Conservation (phyloP, 2,888 invertebrate genomes). For the Gymnosoma rotundatum region DNA sequence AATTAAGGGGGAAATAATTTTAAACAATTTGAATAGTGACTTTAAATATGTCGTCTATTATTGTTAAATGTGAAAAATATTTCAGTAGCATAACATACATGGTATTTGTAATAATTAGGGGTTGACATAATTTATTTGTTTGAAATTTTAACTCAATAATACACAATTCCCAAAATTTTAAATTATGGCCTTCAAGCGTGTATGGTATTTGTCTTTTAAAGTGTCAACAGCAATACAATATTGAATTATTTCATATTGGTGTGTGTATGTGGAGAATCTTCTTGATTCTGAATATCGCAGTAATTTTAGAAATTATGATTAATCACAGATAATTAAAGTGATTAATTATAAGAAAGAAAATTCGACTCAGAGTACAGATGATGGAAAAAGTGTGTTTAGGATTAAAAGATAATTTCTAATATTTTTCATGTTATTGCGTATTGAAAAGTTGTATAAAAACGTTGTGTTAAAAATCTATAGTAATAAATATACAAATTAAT, state of each 20-base stretch:
- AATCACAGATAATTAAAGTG: conserved; percentile 72
- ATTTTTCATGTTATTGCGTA: too few relatives aligned
- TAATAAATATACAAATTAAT: too few relatives aligned
- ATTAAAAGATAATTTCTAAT: conserved; percentile 38
- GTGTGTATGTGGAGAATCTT: neutral
- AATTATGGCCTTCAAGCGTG: conserved; percentile 69
- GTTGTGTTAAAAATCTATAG: too few relatives aligned
- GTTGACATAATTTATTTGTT: conserved; percentile 70
- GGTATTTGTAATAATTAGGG: conserved; percentile 56
- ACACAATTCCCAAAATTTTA: conserved; percentile 59
- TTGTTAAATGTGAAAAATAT: conserved; percentile 26
- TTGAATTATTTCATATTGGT: conserved; percentile 36
- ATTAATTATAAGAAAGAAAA: conserved; percentile 70
- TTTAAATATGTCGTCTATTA: conserved; percentile 16
- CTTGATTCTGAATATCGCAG: neutral
- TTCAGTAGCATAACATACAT: neutral
- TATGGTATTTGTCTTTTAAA: conserved; percentile 68
- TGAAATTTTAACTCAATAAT: conserved; percentile 48
- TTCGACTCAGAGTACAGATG: conserved; percentile 28
- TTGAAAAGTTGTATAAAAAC: too few relatives aligned
- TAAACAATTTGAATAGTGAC: conserved; percentile 10
- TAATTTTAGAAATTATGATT: conserved; percentile 66
- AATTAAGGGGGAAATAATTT: neutral
- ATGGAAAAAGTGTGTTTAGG: conserved; percentile 64
- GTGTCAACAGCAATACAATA: conserved; percentile 61